phyloP scores from a whole-genome alignment of 2,888 invertebrate genomes.

The Sesamia inferens region DNA sequence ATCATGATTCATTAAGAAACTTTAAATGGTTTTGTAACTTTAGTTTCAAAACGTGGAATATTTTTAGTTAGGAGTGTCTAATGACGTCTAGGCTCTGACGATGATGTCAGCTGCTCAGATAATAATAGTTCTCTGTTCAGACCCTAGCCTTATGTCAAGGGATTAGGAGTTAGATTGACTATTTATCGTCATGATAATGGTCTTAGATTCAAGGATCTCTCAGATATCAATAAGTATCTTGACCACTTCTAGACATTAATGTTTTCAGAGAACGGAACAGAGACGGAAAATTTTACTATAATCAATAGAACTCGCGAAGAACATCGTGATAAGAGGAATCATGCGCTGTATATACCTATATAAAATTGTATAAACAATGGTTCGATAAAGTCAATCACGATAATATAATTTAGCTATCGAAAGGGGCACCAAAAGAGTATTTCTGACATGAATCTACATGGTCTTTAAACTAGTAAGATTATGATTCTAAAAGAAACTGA shows the following conservation, averaged over 20 bases:
- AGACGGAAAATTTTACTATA: not conserved
- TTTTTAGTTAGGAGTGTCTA: slow-evolving; percentile 25
- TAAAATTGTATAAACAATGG: not conserved
- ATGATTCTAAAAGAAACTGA: too few species aligned
- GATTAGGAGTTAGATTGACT: not conserved
- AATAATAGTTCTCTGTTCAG: not conserved
- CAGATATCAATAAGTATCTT: not conserved
- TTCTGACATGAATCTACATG: too few species aligned
- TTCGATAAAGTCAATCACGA: not conserved
- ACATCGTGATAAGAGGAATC: not conserved
- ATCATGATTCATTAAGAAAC: slow-evolving; percentile 49
- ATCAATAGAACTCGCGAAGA: not conserved
- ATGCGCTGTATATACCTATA: not conserved
- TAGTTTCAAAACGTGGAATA: slow-evolving; percentile 37
- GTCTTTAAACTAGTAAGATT: too few species aligned
- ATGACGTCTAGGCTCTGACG: not conserved
- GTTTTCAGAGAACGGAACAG: not conserved
- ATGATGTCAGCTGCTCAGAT: not conserved
- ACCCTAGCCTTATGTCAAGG: not conserved
- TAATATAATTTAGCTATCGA: not conserved
- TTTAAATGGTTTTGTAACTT: slow-evolving; percentile 34
- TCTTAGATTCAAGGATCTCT: not conserved
- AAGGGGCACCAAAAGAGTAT: not conserved
- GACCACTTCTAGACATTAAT: not conserved
- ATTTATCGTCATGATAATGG: not conserved